Conservation (phyloP, 2,797 vertebrate genomes). For the Labeo calbasu region DNA sequence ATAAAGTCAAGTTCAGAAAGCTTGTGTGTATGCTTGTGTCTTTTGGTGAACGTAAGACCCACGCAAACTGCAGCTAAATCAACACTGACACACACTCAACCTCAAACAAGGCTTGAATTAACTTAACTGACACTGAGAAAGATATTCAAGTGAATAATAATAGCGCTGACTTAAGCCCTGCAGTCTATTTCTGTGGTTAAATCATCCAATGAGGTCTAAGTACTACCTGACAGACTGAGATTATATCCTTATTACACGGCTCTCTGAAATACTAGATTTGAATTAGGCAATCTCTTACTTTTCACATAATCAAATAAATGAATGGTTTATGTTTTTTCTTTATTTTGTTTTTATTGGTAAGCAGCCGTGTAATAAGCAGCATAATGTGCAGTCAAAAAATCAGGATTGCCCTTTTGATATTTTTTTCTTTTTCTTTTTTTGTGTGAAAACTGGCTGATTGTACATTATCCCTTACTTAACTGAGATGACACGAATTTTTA, state of each 20-base stretch:
- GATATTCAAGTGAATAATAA: constrained; percentile 30
- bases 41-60: constrained; percentile 5
- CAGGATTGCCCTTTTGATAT: background rate
- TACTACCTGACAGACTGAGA: background rate
- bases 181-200: constrained; percentile 10
- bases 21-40: constrained; percentile 19
- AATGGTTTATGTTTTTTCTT: background rate
- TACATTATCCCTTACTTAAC: constrained; percentile 6
- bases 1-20: constrained; percentile 24
- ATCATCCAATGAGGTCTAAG: constrained; percentile 19
- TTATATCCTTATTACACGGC: background rate
- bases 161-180: constrained; percentile 20
- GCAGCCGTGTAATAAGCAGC: background rate
- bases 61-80: constrained; percentile 16
- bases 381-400: constrained; percentile 8
- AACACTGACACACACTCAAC: background rate
- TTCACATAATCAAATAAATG: background rate
- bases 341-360: background rate
- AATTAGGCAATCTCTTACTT: background rate
- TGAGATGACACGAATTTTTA: background rate
- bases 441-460: background rate
- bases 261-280: background rate
- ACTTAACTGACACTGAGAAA: constrained; percentile 25
- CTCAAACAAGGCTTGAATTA: background rate
- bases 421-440: background rate